Evolutionary conservation across 2,888 invertebrate genomes (phyloP), one percentile per base, ranked within the genome.

Genomic region (Rhaphigaster nebulosa): DNA sequence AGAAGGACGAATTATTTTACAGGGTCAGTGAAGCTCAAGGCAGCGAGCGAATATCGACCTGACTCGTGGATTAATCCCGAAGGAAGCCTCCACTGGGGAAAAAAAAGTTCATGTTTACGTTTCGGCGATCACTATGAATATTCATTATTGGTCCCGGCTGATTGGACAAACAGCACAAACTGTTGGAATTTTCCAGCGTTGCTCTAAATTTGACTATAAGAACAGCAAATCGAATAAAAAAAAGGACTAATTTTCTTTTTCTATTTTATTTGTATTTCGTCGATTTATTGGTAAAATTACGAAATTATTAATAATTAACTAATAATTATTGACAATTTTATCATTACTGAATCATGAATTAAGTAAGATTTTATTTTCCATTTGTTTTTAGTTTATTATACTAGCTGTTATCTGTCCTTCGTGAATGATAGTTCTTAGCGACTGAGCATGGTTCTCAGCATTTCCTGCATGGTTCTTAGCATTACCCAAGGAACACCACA

Each of bases 81-180:
- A 76, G 70, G 70, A 20, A 76, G 70, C 34, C 70, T 38, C 70
- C 70, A 29, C 20, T 29, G 38, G 70, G 70, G 38, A 76, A 76
- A 76, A 60, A 60, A 76, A 76, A 38, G 70, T 76, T 76, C 70
- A 76, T 76, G 70, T 76, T 76, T 76, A 76, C 70, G 70, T 76
- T 76, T 76, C 38, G 70, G 70, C 38, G 70, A 38, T 76, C 34
- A 38, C 70, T 76, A 34, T 76, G 70, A 76, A 76, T 76, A 76
- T 76, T 76, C 70, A 76, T 76, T 76, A 76, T 76, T 23, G 34
- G 70, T 38, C 70, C 70, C 70, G 20, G 23, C 65, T 76, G 70
- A 76, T 76, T 76, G 70, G 20, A 23, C 34, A 34, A 76, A 38
- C 70, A 76, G 34, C 20, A n/a, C 34, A 76, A 76, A 76, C 38